phyloP scores from a whole-genome alignment of 2,797 vertebrate genomes.

The Enteromius paludinosus region DNA sequence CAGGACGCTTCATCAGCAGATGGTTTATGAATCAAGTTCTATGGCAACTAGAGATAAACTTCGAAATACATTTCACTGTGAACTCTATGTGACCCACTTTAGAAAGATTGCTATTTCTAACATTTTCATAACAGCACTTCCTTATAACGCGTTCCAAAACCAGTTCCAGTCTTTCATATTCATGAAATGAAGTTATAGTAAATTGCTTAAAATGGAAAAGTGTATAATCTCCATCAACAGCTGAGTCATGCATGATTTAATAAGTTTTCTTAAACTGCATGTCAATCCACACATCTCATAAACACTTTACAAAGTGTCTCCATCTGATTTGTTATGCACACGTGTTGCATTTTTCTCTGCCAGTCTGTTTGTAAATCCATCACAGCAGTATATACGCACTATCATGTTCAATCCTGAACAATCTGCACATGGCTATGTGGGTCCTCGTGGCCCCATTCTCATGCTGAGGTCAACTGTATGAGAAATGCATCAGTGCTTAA shows the following conservation, averaged over 20 bases:
- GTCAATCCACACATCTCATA: conserved; percentile 1
- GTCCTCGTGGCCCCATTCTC: background rate
- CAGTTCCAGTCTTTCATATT: conserved; percentile 2
- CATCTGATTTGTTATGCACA: conserved; percentile 26
- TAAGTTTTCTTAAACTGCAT: background rate
- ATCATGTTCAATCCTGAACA: conserved; percentile 3
- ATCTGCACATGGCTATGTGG: background rate
- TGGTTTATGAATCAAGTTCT: conserved; percentile 6
- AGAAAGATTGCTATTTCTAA: background rate
- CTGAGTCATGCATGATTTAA: background rate
- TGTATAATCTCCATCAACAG: background rate
- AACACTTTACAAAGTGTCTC: background rate
- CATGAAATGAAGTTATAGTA: background rate
- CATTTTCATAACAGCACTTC: conserved; percentile 1
- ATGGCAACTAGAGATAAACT: conserved; percentile 20
- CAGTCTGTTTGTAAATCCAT: conserved; percentile 46
- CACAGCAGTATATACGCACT: background rate
- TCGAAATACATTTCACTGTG: conserved; percentile 5
- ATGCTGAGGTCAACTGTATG: background rate
- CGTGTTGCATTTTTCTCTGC: conserved; percentile 6
- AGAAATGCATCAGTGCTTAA: conserved; percentile 1
- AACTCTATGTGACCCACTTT: conserved; percentile 26
- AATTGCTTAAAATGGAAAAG: conserved; percentile 6
- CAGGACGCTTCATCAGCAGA: conserved; percentile 6
- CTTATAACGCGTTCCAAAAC: background rate